Evolutionary conservation across 2,797 vertebrate genomes (phyloP).

Genomic region (Helostoma temminkii): DNA sequence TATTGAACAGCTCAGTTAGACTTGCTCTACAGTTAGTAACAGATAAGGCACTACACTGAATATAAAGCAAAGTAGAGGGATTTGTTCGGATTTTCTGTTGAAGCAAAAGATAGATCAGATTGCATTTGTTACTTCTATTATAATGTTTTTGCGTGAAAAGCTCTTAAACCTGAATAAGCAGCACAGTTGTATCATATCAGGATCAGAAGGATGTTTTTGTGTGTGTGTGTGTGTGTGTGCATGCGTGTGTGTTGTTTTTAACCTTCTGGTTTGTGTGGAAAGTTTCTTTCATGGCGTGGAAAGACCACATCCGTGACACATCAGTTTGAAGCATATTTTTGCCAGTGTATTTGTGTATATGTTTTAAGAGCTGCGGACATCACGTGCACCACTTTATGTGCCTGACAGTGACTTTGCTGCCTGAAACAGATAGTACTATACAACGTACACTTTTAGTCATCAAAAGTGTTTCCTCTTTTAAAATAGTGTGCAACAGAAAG

Average conservation of each 20-base stretch:
- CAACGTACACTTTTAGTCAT: conserved; percentile 12
- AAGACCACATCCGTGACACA: conserved; percentile 51
- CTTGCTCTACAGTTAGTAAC: conserved; percentile 30
- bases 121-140: not conserved
- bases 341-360: conserved; percentile 27
- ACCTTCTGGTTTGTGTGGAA: conserved; percentile 20
- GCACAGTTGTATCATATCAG: not conserved
- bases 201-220: not conserved
- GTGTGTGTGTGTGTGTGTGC: no score
- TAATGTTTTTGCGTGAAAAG: conserved; percentile 11
- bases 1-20: conserved; percentile 15
- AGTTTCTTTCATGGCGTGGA: conserved; percentile 23
- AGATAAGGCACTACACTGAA: conserved; percentile 35
- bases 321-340: conserved; percentile 48
- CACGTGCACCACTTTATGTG: conserved; percentile 25
- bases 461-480: not conserved
- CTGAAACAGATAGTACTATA: conserved; percentile 13
- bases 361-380: conserved; percentile 37
- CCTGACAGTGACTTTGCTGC: conserved; percentile 25
- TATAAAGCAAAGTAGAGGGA: not conserved
- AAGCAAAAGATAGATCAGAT: conserved; percentile 12
- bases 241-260: no score
- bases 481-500: not conserved
- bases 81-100: not conserved
- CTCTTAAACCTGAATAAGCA: no score